phyloP scores from a whole-genome alignment of 2,888 invertebrate species.

The Drosophila prolongata region DNA sequence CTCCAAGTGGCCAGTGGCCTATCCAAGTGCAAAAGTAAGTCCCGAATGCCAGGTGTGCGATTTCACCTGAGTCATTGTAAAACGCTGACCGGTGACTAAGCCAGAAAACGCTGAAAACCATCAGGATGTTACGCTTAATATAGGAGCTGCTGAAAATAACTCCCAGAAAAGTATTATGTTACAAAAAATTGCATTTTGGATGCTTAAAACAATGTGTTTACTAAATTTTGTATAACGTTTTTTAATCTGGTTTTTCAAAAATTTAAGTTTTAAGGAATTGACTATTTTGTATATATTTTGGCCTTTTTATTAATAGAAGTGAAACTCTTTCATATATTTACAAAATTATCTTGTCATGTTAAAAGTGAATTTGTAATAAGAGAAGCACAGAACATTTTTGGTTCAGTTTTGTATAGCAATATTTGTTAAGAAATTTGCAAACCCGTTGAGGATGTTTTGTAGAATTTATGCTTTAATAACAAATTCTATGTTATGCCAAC shows the following conservation, averaged over 20 bases:
- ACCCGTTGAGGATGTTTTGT: neutral
- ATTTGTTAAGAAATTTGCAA: neutral
- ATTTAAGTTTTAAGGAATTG: too few relatives aligned
- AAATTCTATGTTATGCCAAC: too few relatives aligned
- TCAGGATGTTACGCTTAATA: neutral
- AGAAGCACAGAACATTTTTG: too few relatives aligned
- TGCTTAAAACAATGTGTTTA: neutral
- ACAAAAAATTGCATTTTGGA: neutral
- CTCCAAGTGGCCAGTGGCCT: constrained; percentile 66
- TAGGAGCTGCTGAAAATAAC: neutral
- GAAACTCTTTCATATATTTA: too few relatives aligned
- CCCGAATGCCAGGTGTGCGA: neutral
- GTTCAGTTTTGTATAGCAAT: neutral
- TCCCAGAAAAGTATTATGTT: neutral
- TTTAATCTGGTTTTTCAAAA: too few relatives aligned
- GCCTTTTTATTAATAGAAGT: too few relatives aligned
- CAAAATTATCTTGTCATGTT: too few relatives aligned
- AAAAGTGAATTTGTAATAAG: too few relatives aligned
- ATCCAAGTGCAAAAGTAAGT: constrained; percentile 70
- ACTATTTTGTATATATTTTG: too few relatives aligned
- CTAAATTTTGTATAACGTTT: too few relatives aligned
- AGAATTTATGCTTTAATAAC: too few relatives aligned
- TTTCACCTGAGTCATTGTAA: constrained; percentile 2
- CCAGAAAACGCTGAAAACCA: neutral
- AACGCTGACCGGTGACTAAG: neutral